Percentiles rank a stretch among this genome's conserved stretches.
These are phyloP conservation scores for Lepus townsendii DNA, from an alignment of 2,797 vertebrate genomes.

Conservation along the genomic window DNA sequence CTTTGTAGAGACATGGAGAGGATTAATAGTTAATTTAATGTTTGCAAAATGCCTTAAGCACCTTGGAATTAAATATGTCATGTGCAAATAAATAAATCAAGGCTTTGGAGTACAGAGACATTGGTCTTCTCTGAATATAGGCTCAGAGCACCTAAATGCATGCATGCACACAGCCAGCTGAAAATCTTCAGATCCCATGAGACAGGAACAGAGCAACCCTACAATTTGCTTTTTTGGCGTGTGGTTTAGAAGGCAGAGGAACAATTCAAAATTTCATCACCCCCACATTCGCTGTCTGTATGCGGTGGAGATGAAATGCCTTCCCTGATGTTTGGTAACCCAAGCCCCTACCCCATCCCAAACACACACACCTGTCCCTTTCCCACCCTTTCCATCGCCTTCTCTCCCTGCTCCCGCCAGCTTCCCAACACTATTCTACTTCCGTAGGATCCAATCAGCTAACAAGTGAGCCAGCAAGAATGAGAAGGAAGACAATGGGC, in stretches of 20 bases:
- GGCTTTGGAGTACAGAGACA: slow-evolving; percentile 55
- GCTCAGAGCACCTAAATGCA: slow-evolving; percentile 45
- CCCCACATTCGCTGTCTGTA: neutral
- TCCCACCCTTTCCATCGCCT: neutral
- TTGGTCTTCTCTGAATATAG: slow-evolving; percentile 54
- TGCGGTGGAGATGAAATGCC: neutral
- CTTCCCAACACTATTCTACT: neutral
- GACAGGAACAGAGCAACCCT: neutral
- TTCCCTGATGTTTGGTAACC: neutral
- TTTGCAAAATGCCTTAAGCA: slow-evolving; percentile 73
- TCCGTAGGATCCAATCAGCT: neutral
- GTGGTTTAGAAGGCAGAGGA: slow-evolving; percentile 24
- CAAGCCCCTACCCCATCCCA: neutral
- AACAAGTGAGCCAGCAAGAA: neutral
- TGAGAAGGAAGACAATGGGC: neutral
- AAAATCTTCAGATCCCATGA: neutral
- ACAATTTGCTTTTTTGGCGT: neutral
- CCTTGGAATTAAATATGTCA: slow-evolving; percentile 63
- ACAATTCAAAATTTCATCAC: neutral
- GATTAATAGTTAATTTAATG: slow-evolving; percentile 81
- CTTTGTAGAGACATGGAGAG: slow-evolving; percentile 66
- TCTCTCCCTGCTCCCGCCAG: neutral
- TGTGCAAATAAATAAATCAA: slow-evolving; percentile 78
- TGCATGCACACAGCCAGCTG: neutral
- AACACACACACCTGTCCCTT: neutral